A percentile compares a stretch with the other conserved stretches of the same genome.
These are phyloP conservation scores for Brachyrhaphis roseni DNA, from an alignment of 2,797 vertebrate genomes.

Conservation along the genomic window DNA sequence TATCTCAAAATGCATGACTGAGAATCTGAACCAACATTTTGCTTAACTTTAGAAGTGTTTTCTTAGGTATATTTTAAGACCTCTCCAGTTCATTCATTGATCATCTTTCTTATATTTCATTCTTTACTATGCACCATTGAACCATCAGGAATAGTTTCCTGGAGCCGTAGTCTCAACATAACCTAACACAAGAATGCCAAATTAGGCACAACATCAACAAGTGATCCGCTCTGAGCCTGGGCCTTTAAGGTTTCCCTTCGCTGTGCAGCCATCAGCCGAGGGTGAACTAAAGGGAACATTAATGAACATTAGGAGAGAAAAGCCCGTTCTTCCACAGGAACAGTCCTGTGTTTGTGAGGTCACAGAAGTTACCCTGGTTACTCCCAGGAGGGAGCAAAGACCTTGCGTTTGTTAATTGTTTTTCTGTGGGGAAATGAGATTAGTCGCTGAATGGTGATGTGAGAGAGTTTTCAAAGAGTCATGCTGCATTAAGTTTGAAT, in stretches of 20 bases:
- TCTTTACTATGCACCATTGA: constrained; percentile 45
- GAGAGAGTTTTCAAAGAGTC: constrained; percentile 81
- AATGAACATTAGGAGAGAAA: constrained; percentile 83
- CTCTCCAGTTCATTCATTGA: not conserved
- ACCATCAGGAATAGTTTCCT: constrained; percentile 55
- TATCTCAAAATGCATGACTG: not conserved
- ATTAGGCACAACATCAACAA: constrained; percentile 85
- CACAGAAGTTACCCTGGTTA: constrained; percentile 86
- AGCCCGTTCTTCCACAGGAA: constrained; percentile 80
- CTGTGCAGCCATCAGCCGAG: constrained; percentile 69
- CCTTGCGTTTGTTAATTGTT: constrained; percentile 84
- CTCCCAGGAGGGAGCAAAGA: constrained; percentile 80
- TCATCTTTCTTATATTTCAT: not conserved
- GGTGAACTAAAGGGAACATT: constrained; percentile 80
- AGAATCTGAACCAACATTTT: not conserved
- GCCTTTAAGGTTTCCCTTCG: constrained; percentile 65
- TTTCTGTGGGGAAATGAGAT: constrained; percentile 83
- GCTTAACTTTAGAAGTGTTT: not conserved
- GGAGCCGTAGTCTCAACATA: constrained; percentile 75
- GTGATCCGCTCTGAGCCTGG: constrained; percentile 69
- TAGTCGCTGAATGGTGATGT: constrained; percentile 86
- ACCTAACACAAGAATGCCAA: constrained; percentile 79
- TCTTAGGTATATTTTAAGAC: not conserved
- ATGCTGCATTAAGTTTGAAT: constrained; percentile 77
- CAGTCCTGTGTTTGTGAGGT: constrained; percentile 84